Percentiles rank a stretch among this genome's conserved stretches.
Conservation (phyloP, 2,888 invertebrate genomes). For the Perdita meconis region DNA sequence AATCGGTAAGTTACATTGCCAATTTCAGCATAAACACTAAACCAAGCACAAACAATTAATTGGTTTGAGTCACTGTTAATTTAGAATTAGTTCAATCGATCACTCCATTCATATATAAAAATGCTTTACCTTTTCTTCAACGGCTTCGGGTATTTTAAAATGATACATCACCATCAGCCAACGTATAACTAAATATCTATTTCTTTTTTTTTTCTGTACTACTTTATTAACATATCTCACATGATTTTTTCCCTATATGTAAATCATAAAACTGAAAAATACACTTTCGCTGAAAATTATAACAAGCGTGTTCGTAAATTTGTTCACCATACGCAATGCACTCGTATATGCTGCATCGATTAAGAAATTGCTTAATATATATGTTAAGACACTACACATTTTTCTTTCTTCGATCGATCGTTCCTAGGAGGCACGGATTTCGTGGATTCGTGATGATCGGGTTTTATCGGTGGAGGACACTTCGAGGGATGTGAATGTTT, state of each 20-base stretch:
- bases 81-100: slow-evolving; percentile 75
- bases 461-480: slow-evolving; percentile 39
- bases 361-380: slow-evolving; percentile 24
- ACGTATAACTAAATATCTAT: slow-evolving; percentile 62
- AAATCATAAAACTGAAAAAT: slow-evolving; percentile 59
- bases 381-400: slow-evolving; percentile 77
- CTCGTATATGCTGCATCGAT: slow-evolving; percentile 29
- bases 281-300: slow-evolving; percentile 47
- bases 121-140: slow-evolving; percentile 75
- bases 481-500: slow-evolving; percentile 35
- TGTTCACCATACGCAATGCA: slow-evolving; percentile 32
- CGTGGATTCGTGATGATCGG: slow-evolving; percentile 65
- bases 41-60: slow-evolving; percentile 76
- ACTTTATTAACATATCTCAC: slow-evolving; percentile 81
- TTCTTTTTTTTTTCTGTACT: too few relatives aligned
- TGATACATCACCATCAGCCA: slow-evolving; percentile 78
- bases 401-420: slow-evolving; percentile 73
- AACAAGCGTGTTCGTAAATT: slow-evolving; percentile 31
- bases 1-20: slow-evolving; percentile 58
- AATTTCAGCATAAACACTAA: slow-evolving; percentile 70
- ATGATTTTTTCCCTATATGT: slow-evolving; percentile 68
- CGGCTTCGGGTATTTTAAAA: slow-evolving; percentile 57
- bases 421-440: slow-evolving; percentile 68
- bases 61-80: slow-evolving; percentile 75
- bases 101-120: slow-evolving; percentile 77